Evolutionary conservation across 2,888 invertebrate genomes (phyloP), one percentile per base, ranked within the genome.

Genomic region (Criorhina ranunculi): DNA sequence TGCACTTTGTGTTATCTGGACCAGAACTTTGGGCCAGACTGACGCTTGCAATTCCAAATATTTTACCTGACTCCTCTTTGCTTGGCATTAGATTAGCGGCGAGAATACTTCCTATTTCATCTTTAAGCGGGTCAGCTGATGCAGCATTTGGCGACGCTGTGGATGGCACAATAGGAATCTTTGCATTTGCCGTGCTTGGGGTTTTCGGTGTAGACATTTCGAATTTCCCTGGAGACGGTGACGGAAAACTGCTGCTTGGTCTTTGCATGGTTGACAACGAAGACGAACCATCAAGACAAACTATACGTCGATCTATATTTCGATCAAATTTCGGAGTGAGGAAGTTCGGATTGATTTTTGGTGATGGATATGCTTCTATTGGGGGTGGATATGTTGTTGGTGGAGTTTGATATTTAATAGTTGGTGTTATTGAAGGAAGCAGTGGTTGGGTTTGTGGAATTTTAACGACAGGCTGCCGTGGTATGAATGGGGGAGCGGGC

Each of bases 11-110:
- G 64, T 92, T 92, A 81, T 91, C 91, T 4, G 92, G 91, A 0
- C 92, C 92, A 0, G 92, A 92, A 72, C 92, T 92, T 87, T 92
- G 92, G 0, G 92, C 92, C 49, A 92, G 78, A 66, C 91, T 92
- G 0, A 92, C 92, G 87, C 92, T 92, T 29, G 92, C 92, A 76
- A 92, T 92, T 17, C 92, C 92, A 88, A 92, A 92, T 31, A 92
- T 92, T 88, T 92, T 92, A 1, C 91, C 91, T 0, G 92, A 92
- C 59, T 92, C 92, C 83, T 92, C 92, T 83, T 92, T 91, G 86
- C 92, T 92, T 11, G 92, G 92, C 90, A 92, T 91, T 2, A 92
- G 88, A 66, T 92, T 92, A 7, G 91, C 91, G 0, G 91, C 90
- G 51, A 91, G 72, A 19, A 91, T 90, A 73, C 89, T 90, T 0